Evolutionary conservation across 2,113 vertebrate genomes (phyloP), one percentile per base, ranked within the genome.

Genomic region (Channa argus): DNA sequence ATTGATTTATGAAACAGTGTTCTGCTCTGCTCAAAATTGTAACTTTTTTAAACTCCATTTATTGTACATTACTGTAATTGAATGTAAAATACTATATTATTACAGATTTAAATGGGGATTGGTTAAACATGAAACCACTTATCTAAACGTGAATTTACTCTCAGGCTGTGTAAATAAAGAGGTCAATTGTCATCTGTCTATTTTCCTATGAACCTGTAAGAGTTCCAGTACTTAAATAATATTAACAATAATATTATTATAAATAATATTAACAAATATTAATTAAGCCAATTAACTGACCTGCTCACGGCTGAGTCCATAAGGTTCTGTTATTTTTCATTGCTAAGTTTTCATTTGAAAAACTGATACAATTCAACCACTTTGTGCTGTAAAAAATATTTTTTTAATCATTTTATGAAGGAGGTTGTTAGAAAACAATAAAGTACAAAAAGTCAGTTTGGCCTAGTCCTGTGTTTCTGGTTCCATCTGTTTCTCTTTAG

Each of bases 61-160:
- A 38, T 54, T 66, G 49, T 69, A 12, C 65, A 5, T 47, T 49
- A 41, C 58, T 88, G 80, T 83, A 85, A 85, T 84, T 86, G 71
- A 73, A 81, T 93, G 79, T 88, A 86, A 84, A 78, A 85, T 86
- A 87, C 70, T 89, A 79, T 90, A 74, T 75, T 76, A 79, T 52
- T 52, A 61, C 61, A 63, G 8, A 83, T 58, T 41, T 46, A 79
- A 80, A 80, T 67, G 10, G 52, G 71, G 45, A 63, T 36, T 14
- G 10, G 43, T 24, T 60, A 13, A 50, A 67, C 11, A 45, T 79
- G 47, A 82, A 75, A 43, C 41, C 49, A 73, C 36, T 66, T 79
- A 77, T 83, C 1, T 56, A 81, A 71, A 62, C 73, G 77, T 82
- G 53, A 86, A 71, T 74, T 64, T 43, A n/a, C 13, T 67, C 59